Evolutionary conservation across 2,888 invertebrate genomes (phyloP), one percentile per base, ranked within the genome.

Genomic region (Trissoscelio sp.): DNA sequence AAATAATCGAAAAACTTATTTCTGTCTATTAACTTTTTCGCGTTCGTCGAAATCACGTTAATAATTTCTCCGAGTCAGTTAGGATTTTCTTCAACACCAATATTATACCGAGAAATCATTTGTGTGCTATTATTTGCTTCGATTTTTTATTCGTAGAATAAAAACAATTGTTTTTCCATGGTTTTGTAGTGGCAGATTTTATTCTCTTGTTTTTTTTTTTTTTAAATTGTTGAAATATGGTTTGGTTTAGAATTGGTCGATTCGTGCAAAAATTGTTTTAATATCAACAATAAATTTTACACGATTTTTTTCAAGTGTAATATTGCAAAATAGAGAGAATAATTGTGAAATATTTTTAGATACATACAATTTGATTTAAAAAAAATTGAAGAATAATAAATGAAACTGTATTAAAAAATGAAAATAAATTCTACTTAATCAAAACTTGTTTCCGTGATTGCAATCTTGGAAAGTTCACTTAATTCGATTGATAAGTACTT

Each of bases 41-140:
- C 39, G 18, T 18, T 46, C 46, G 34, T 60, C 58, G 42, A 60
- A 39, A 57, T 14, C 7, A 12, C 28, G 57, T 37, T 57, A 58
- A 44, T 28, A 5, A 14, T 44, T 44, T 3, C 22, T 16, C 24
- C 34, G 31, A n/a, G 3, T 57, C 55, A 16, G 4, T 55, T 55
- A 22, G 16, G 55, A 34, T 18, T 34, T 16, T 55, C 34, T n/a
- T n/a, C n/a, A n/a, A n/a, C n/a, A 1, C 12, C 11, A 1, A 5
- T 18, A 16, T 46, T 46, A 11, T 11, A 39, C n/a, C 4, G 11
- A 39, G n/a, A 6, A 31, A 7, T 39, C n/a, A n/a, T 39, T 39
- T 46, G 46, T 46, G 6, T 6, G 12, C 3, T 12, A 51, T 12
- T 51, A 18, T 11, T 51, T 9, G 14, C 28, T 51, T 0, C 46